A percentile compares a stretch with the other conserved stretches of the same genome.
These are phyloP conservation scores for Antechinus stuartii DNA, from an alignment of 2,113 vertebrate species.

Conservation along the genomic window DNA sequence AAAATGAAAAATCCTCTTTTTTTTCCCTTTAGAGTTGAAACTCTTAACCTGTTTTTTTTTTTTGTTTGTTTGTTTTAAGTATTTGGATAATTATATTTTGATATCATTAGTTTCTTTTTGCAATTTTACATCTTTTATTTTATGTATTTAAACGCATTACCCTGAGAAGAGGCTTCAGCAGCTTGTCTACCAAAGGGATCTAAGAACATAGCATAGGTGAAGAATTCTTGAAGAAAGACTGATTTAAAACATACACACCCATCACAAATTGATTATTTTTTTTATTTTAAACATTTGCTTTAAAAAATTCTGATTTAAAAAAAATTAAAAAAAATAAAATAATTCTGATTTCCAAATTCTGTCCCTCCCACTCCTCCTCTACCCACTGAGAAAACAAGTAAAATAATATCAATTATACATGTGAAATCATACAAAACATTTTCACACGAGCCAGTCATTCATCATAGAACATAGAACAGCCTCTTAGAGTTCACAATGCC, in stretches of 20 bases:
- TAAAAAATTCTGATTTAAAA: background rate
- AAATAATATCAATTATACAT: background rate
- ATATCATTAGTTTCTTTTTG: background rate
- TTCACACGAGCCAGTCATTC: background rate
- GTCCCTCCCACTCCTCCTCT: too few species aligned
- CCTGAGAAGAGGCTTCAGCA: background rate
- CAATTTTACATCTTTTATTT: too few species aligned
- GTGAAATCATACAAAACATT: background rate
- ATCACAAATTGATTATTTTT: background rate
- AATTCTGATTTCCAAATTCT: background rate
- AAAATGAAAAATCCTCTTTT: background rate
- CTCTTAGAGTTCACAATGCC: background rate
- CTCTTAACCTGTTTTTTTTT: background rate
- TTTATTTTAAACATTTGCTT: background rate
- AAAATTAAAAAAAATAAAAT: too few species aligned
- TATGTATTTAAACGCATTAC: background rate
- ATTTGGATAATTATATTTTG: background rate
- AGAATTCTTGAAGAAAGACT: background rate
- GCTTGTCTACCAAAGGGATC: background rate
- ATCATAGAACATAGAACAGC: background rate
- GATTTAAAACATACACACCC: background rate
- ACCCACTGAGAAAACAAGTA: background rate
- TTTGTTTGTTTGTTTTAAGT: background rate
- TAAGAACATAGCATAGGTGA: background rate
- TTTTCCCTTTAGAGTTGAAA: background rate